A percentile compares a stretch with the other conserved stretches of the same genome.
Evolutionary conservation across 53 echinoderm and acorn worm species (phyloP).

Genomic region (Temnopleurus reevesii): DNA sequence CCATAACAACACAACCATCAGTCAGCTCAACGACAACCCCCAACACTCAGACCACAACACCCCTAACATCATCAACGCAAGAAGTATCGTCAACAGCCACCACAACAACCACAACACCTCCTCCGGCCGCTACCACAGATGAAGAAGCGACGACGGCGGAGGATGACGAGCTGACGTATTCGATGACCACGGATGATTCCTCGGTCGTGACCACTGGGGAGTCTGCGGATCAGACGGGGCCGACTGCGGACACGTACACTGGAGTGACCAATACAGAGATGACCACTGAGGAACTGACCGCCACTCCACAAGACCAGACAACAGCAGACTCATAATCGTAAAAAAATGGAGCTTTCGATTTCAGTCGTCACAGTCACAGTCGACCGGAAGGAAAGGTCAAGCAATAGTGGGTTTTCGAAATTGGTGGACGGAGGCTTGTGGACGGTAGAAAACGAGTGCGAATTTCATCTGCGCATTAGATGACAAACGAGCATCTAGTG

Average conservation of each 20-base stretch:
- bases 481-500: too few species aligned
- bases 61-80: background rate
- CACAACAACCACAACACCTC: background rate
- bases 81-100: background rate
- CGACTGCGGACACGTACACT: background rate
- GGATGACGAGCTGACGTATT: background rate
- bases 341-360: too few species aligned
- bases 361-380: too few species aligned
- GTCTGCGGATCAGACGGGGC: background rate
- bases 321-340: background rate
- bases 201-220: background rate
- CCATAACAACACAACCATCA: too few species aligned
- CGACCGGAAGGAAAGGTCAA: too few species aligned
- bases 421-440: too few species aligned
- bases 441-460: too few species aligned
- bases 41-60: background rate
- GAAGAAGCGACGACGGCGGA: background rate
- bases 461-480: too few species aligned
- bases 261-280: conserved; percentile 38
- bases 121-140: background rate
- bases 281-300: conserved; percentile 21
- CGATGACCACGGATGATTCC: conserved; percentile 6
- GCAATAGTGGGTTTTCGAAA: too few species aligned
- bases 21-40: background rate
- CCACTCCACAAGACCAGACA: background rate